Evolutionary conservation across 2,888 invertebrate species (phyloP).

Genomic region (Tenthredo mesomela): DNA sequence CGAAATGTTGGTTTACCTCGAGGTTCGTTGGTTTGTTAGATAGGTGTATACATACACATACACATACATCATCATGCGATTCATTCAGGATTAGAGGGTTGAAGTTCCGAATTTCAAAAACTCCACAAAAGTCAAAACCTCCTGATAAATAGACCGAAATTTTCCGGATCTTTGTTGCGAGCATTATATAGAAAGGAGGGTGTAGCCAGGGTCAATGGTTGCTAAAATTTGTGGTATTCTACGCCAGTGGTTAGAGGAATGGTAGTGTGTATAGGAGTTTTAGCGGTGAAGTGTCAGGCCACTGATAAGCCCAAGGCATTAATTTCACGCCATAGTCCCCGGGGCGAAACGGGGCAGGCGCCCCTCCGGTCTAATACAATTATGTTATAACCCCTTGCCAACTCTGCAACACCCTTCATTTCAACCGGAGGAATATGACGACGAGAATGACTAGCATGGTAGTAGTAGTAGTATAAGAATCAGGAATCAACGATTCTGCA

Average conservation of each 20-base stretch:
- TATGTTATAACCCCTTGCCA: conserved; percentile 75
- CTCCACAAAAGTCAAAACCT: too few species aligned
- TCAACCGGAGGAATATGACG: neutral
- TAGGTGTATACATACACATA: too few species aligned
- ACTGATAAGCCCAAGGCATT: conserved; percentile 76
- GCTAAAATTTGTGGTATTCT: conserved; percentile 44
- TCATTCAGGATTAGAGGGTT: neutral
- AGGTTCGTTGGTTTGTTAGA: neutral
- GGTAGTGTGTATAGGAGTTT: conserved; percentile 68
- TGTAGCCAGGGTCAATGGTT: neutral
- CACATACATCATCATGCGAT: neutral
- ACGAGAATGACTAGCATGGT: neutral
- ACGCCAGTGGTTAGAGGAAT: conserved; percentile 59
- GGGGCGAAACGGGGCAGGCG: conserved; percentile 60
- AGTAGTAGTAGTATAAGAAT: neutral
- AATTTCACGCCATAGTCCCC: conserved; percentile 73
- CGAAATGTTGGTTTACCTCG: conserved; percentile 60
- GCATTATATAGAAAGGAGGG: neutral
- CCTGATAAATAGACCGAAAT: too few species aligned
- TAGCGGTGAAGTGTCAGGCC: conserved; percentile 73
- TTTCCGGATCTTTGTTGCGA: too few species aligned
- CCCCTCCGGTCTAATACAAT: conserved; percentile 74
- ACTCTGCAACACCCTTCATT: conserved; percentile 58
- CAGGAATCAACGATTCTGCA: neutral
- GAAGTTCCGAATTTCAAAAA: too few species aligned